Conservation (phyloP, 2,113 vertebrate species). For the Ciconia maguari region DNA sequence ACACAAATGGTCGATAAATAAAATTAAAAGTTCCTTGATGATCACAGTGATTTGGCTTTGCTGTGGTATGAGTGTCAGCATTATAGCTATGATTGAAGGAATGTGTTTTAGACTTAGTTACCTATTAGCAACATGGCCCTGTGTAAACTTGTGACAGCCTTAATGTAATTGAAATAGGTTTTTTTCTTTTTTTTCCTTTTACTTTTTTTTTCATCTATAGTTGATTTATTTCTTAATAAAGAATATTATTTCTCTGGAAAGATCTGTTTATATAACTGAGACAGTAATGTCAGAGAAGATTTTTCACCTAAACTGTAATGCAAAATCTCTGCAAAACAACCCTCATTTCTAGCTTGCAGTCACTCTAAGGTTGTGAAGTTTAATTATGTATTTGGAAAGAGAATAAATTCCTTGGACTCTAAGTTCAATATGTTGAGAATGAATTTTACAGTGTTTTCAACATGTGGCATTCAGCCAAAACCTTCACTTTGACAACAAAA, state of each 20-base stretch:
- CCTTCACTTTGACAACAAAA: not conserved
- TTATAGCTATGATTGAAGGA: not conserved
- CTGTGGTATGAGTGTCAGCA: not conserved
- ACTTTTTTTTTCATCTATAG: not conserved
- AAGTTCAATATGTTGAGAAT: conserved; percentile 1
- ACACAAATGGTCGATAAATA: not conserved
- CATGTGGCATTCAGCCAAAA: not conserved
- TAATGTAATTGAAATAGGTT: not conserved
- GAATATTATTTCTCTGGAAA: not conserved
- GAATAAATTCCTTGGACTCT: conserved; percentile 1
- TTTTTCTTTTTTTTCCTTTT: not conserved
- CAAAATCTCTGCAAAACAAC: conserved; percentile 33
- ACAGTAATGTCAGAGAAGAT: not conserved
- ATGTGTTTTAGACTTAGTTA: not conserved
- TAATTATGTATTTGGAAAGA: conserved; percentile 40
- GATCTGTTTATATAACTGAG: not conserved
- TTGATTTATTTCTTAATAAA: not conserved
- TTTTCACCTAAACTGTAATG: not conserved
- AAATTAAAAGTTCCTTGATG: not conserved
- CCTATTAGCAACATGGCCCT: not conserved
- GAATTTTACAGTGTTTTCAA: conserved; percentile 8
- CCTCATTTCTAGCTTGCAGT: conserved; percentile 31
- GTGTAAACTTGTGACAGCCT: not conserved
- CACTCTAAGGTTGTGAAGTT: conserved; percentile 25
- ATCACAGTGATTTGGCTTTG: not conserved